Evolutionary conservation across 2,113 vertebrate genomes (phyloP), one percentile per base, ranked within the genome.

Genomic region (Cebus imitator): DNA sequence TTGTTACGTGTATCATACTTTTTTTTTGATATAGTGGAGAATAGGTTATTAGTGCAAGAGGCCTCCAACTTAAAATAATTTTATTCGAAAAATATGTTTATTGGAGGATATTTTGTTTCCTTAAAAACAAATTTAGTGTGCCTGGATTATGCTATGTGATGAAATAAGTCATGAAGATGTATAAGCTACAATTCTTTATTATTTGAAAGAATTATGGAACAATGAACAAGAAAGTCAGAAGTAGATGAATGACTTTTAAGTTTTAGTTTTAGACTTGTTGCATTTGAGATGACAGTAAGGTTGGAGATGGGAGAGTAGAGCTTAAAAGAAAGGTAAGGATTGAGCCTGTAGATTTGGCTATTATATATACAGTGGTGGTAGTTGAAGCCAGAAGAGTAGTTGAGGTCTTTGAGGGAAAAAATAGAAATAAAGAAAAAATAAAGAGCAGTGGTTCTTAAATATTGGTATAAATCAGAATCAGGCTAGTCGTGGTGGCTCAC

Each of bases 161-260:
- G 43, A 94, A 92, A 81, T 66, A 88, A 64, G 23, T 89, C 68
- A 91, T 40, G 25, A 95, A 40, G 55, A 92, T 92, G 89, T 94
- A 55, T 84, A 76, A 43, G 30, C 32, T 89, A 37, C 5, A 68
- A 18, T 37, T 84, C 92, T 87, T 83, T 84, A 20, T 97, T 89
- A 81, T 70, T 89, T 90, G 72, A 30, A 95, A 52, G 87, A 93
- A 81, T 96, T 84, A 70, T 27, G 27, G 43, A 90, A 79, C 61
- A 86, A 90, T 90, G 48, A 85, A 45, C 17, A 86, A 37, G 66
- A 76, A 89, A 93, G 32, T 9, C 79, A 82, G 68, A 95, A 86
- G 40, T 89, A 91, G 83, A 93, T 30, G 50, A 83, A 50, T 78
- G 27, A 78, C 23, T 91, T 75, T 2, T 79, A 89, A 87, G 57